Evolutionary conservation across 2,113 vertebrate species (phyloP).

Genomic region (Pollimyrus isidori): DNA sequence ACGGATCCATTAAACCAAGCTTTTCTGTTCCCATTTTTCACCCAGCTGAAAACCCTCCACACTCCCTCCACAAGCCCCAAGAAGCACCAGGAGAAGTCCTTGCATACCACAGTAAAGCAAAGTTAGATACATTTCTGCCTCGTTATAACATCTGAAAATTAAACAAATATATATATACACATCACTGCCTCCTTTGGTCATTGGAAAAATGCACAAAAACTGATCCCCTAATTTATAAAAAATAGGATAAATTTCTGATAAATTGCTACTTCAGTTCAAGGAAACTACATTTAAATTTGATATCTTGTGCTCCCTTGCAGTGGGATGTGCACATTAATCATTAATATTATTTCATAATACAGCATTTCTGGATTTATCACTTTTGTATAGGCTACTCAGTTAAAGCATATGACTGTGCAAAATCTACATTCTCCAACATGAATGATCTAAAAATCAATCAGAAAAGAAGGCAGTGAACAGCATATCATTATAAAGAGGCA

Average conservation of each 20-base stretch:
- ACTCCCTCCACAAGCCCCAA: slow-evolving; percentile 20
- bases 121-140: slow-evolving; percentile 11
- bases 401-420: not conserved
- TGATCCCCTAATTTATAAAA: not conserved
- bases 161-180: not conserved
- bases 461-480: slow-evolving; percentile 2
- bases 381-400: not conserved
- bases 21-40: not conserved
- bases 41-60: slow-evolving; percentile 21
- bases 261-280: not conserved
- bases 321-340: not conserved
- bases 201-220: not conserved
- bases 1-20: slow-evolving; percentile 21
- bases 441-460: not conserved
- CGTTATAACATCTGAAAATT: slow-evolving; percentile 7
- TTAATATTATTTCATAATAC: not conserved
- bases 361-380: not conserved
- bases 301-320: not conserved
- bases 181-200: not conserved
- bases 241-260: not conserved
- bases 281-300: not conserved
- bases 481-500: slow-evolving; percentile 36
- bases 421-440: not conserved
- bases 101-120: slow-evolving; percentile 1
- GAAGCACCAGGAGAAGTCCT: slow-evolving; percentile 28